Evolutionary conservation across 2,797 vertebrate species (phyloP).

Genomic region (Bufotes viridis): DNA sequence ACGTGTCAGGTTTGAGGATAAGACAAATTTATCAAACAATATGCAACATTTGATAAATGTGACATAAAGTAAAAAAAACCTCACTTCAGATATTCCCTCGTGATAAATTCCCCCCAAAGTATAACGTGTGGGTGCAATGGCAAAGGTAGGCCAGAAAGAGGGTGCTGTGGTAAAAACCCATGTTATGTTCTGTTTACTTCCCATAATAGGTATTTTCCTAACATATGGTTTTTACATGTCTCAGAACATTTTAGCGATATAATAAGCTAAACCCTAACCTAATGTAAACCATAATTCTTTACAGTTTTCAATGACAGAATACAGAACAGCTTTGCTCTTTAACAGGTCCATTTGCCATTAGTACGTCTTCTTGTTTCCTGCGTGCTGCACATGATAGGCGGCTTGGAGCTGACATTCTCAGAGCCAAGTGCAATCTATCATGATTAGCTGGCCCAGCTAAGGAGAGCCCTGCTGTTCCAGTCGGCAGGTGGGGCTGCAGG

Average conservation of each 20-base stretch:
- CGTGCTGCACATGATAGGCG: conserved; percentile 25
- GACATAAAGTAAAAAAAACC: too few species aligned
- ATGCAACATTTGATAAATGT: too few species aligned
- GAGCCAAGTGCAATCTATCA: conserved; percentile 61
- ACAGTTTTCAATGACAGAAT: conserved; percentile 14
- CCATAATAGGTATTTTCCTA: neutral
- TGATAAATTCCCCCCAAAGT: too few species aligned
- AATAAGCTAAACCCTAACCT: neutral
- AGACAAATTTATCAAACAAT: too few species aligned
- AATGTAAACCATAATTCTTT: neutral
- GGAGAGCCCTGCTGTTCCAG: conserved; percentile 46
- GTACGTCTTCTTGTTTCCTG: conserved; percentile 25
- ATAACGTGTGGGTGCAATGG: too few species aligned
- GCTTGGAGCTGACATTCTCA: conserved; percentile 38
- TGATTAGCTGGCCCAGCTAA: conserved; percentile 58
- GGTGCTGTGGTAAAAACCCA: too few species aligned
- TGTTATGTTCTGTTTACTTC: too few species aligned
- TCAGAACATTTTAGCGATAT: neutral
- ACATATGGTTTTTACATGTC: neutral
- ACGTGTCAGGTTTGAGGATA: too few species aligned
- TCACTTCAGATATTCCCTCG: too few species aligned
- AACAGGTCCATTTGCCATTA: conserved; percentile 35
- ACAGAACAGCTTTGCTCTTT: conserved; percentile 31
- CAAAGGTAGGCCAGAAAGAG: too few species aligned
- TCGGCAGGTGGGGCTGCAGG: conserved; percentile 58